These are phyloP conservation scores for Conomelus anceps DNA, from an alignment of 2,888 invertebrate species.

Conservation along the genomic window DNA sequence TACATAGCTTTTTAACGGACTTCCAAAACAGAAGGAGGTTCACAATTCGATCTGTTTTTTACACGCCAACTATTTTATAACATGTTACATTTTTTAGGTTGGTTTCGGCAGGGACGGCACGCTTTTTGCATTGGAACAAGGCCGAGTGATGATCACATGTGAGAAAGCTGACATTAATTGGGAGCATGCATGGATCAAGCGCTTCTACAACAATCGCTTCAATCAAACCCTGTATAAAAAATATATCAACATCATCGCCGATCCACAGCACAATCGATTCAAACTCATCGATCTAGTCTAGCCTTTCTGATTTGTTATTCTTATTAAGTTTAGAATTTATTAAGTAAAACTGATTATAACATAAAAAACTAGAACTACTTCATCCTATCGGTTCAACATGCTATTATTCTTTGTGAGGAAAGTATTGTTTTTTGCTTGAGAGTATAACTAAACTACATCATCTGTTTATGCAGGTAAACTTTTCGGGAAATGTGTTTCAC, in stretches of 20 bases:
- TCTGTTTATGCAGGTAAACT: too few species aligned
- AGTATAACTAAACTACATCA: too few species aligned
- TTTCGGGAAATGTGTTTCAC: too few species aligned
- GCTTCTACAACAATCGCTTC: conserved; percentile 56
- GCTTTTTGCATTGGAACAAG: conserved; percentile 71
- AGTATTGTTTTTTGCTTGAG: too few species aligned
- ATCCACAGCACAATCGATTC: conserved; percentile 70
- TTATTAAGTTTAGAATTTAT: not conserved
- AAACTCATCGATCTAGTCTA: conserved; percentile 66
- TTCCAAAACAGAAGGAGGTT: too few species aligned
- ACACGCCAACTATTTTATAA: too few species aligned
- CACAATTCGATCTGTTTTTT: too few species aligned
- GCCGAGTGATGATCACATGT: conserved; percentile 71
- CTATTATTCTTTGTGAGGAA: too few species aligned
- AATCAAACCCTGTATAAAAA: conserved; percentile 69
- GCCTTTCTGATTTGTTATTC: conserved; percentile 27
- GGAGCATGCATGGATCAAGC: conserved; percentile 66
- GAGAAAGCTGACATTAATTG: conserved; percentile 74
- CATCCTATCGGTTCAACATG: too few species aligned
- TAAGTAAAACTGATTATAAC: not conserved
- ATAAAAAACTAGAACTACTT: not conserved
- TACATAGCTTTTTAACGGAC: too few species aligned
- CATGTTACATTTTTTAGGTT: conserved; percentile 54
- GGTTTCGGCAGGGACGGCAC: conserved; percentile 73
- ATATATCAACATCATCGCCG: conserved; percentile 75